Conservation (phyloP, 2,113 vertebrate genomes). For the Elanus axillaris region DNA sequence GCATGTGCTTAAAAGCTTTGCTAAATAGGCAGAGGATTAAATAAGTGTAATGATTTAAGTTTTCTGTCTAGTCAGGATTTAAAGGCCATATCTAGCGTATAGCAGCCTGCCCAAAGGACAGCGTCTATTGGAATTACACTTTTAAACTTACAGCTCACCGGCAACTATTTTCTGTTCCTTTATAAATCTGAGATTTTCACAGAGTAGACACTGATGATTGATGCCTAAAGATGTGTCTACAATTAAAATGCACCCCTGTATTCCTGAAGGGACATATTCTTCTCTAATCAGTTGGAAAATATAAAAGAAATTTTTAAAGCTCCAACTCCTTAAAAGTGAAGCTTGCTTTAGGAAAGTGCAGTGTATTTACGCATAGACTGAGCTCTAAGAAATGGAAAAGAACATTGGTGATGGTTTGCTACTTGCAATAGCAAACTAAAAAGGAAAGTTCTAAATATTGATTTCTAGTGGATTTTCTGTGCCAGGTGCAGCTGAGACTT, state of each 20-base stretch:
- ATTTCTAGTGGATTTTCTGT: neutral
- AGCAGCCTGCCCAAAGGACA: neutral
- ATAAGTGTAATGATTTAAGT: conserved; percentile 13
- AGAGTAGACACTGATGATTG: neutral
- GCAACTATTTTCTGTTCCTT: neutral
- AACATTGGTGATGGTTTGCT: neutral
- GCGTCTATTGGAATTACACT: neutral
- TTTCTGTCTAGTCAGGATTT: neutral
- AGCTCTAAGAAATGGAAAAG: neutral
- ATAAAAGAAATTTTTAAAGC: neutral
- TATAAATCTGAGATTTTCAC: neutral
- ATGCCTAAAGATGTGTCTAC: neutral
- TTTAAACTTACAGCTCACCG: neutral
- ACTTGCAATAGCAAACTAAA: neutral
- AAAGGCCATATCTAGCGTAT: neutral
- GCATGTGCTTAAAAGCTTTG: neutral
- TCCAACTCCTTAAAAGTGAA: neutral
- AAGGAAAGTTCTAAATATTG: neutral
- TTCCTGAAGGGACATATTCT: neutral
- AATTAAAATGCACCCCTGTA: neutral
- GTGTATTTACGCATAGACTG: neutral
- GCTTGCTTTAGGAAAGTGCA: neutral
- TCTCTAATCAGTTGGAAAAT: neutral
- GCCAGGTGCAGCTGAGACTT: neutral
- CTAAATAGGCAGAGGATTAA: conserved; percentile 8